A percentile compares a stretch with the other conserved stretches of the same genome.
phyloP scores from a whole-genome alignment of 2,113 vertebrate species.

The Pterocles burchelli region DNA sequence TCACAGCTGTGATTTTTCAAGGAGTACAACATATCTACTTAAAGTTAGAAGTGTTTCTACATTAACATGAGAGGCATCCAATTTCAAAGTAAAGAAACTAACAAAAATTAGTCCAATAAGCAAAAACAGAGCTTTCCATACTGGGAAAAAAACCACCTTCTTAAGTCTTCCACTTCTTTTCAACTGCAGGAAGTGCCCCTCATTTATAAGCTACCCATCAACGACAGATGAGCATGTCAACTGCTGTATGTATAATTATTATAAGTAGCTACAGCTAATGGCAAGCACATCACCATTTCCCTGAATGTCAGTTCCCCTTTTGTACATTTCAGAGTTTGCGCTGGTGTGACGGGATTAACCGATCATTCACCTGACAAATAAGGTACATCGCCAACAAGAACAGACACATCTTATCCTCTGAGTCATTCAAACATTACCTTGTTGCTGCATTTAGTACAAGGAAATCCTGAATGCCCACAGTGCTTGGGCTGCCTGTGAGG shows the following conservation, averaged over 20 bases:
- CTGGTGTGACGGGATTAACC: background rate
- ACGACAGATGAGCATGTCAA: background rate
- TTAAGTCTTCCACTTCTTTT: background rate
- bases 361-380: background rate
- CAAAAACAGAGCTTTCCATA: background rate
- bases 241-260: background rate
- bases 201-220: background rate
- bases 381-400: background rate
- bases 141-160: background rate
- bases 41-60: background rate
- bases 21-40: background rate
- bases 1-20: background rate
- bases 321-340: background rate
- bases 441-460: background rate
- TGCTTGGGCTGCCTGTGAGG: too few species aligned
- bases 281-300: background rate
- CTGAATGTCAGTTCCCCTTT: background rate
- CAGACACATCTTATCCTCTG: background rate
- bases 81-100: background rate
- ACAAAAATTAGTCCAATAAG: background rate
- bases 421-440: background rate
- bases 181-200: background rate
- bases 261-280: background rate
- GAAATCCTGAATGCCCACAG: background rate
- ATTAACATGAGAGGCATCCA: background rate